Evolutionary conservation across 2,797 vertebrate species (phyloP), one percentile per base, ranked within the genome.

Genomic region (Eulemur albifrons): DNA sequence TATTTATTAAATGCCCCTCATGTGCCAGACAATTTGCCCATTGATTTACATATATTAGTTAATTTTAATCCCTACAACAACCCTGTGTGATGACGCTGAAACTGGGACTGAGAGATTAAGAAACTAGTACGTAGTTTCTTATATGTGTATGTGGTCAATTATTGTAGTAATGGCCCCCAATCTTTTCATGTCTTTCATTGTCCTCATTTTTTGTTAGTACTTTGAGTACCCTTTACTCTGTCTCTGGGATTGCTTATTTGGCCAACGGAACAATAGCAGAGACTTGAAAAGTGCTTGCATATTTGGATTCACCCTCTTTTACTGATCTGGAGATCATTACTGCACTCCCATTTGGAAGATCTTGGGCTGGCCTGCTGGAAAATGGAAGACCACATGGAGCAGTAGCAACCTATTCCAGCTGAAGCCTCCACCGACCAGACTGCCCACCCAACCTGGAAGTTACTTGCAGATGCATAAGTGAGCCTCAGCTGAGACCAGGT

Each of bases 81-180:
- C 14, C n/a, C 32, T 65, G 84, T 43, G 54, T 93, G 32, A 89
- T 48, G 70, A 96, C 84, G n/a, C 7, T 87, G 30, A 91, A 96
- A 87, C 20, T 65, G 27, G 38, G 14, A 72, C 18, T 67, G 45
- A 93, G 18, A 40, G 12, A 94, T 86, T 86, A 85, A 87, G 57
- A 94, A 94, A 45, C 5, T 12, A 75, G 45, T 7, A 2, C 32
- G 5, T 32, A 70, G 63, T 88, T 96, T 92, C 69, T 77, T 88
- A 54, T 38, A 32, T 27, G 17, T 32, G 3, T 63, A 70, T 40
- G 2, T 30, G n/a, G 27, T 67, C 43, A 65, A 69, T 32, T 79
- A 35, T 61, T 80, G 20, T 69, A 70, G 25, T n/a, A 59, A 83
- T 9, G 32, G 1, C 27, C 14, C n/a, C 5, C n/a, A 32, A 77